phyloP scores from a whole-genome alignment of 2,797 vertebrate genomes.

The Coregonus suidteri region DNA sequence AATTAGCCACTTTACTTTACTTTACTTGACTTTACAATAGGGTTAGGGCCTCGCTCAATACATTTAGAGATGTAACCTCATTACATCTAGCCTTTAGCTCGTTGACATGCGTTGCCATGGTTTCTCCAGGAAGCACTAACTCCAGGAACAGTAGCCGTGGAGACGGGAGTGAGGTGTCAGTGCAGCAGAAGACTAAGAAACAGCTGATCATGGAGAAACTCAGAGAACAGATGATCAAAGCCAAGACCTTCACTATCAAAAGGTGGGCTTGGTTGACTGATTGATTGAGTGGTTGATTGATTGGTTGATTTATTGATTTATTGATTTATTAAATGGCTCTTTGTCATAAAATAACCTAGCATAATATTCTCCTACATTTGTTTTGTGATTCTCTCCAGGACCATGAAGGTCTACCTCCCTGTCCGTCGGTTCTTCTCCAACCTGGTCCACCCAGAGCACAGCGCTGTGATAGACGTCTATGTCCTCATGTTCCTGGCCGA shows the following conservation, averaged over 20 bases:
- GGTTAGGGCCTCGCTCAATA: too few species aligned
- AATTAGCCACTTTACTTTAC: too few species aligned
- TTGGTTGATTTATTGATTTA: neutral
- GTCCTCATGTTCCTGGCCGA: constrained; percentile 98
- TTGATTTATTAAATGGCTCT: neutral
- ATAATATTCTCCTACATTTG: too few species aligned
- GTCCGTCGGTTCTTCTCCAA: constrained; percentile 96
- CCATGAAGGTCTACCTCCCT: constrained; percentile 89
- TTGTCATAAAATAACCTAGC: too few species aligned
- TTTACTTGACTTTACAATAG: too few species aligned
- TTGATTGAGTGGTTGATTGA: neutral
- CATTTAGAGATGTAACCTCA: too few species aligned
- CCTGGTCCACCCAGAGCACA: constrained; percentile 97
- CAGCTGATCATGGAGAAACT: constrained; percentile 91
- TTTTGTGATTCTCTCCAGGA: constrained; percentile 65
- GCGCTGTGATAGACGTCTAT: constrained; percentile 96
- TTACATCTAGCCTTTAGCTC: too few species aligned
- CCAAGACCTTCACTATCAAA: constrained; percentile 85
- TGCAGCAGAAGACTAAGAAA: constrained; percentile 87
- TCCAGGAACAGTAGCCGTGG: constrained; percentile 89
- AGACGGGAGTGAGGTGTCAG: constrained; percentile 82
- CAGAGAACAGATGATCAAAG: constrained; percentile 89
- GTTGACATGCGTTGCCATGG: constrained; percentile 14
- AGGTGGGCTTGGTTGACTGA: constrained; percentile 73
- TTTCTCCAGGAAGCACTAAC: constrained; percentile 85